Base-by-base conservation (phyloP, 2,797 vertebrate genomes). In the Macroramphosus scolopax region DNA sequence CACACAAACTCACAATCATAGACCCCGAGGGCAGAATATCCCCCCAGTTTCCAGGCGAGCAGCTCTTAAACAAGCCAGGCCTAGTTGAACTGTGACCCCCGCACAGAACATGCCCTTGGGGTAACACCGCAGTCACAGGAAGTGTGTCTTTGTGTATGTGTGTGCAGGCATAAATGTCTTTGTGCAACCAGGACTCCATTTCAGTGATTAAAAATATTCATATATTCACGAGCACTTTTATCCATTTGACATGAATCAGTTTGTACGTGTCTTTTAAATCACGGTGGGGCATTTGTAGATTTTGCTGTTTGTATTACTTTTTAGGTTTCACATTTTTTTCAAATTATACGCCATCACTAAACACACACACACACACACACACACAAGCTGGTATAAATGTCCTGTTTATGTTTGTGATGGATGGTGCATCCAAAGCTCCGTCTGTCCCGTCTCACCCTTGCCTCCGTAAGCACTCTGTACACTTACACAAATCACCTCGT, bases 331-430 rank as follows among this genome's bases (percentile, higher is more conserved):
- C 22, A 13, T 28, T 30, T 52, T 38, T 37, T 35, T 5, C 1
- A 17, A 33, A 33, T 33, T 30, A 34, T 8, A 25, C 35, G 31
- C 29, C 8, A 11, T 14, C n/a, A n/a, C n/a, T n/a, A n/a, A n/a
- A n/a, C n/a, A n/a, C 29, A 54, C 36, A 42, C 50, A 50, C 49
- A 67, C 18, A 51, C n/a, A n/a, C n/a, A n/a, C 41, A 42, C 55
- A 51, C 65, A 65, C 36, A 29, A 16, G 24, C 54, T 28, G 40
- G 42, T 71, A 85, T 77, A 80, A 88, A 80, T 70, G 83, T 81
- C 86, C 79, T 82, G 81, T 82, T 85, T 84, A 68, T 79, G 77
- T 77, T 87, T 79, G 72, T 85, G 85, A 86, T 87, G 81, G 84
- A 87, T 88, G 79, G 53, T 54, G 65, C 62, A 36, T 77, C 61